Evolutionary conservation across 2,113 vertebrate species (phyloP).

Genomic region (Cyanoramphus novaezelandiae): DNA sequence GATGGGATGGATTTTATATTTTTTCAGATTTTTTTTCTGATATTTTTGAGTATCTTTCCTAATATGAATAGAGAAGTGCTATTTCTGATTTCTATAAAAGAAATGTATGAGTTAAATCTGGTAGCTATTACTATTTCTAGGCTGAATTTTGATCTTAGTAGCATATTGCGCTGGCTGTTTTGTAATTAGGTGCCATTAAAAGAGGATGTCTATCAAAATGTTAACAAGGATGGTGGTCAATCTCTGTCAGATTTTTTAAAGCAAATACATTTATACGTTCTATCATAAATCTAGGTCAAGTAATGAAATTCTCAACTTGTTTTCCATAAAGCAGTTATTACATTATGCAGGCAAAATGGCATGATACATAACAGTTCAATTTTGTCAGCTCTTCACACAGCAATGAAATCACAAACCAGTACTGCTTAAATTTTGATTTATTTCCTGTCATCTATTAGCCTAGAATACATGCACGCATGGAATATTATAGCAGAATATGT

Average conservation of each 20-base stretch:
- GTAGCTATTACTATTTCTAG: slow-evolving; percentile 33
- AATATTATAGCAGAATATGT: background rate
- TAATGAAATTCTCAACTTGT: slow-evolving; percentile 50
- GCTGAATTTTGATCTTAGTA: slow-evolving; percentile 28
- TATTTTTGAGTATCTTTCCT: background rate
- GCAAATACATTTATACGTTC: slow-evolving; percentile 45
- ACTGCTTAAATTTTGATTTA: slow-evolving; percentile 6
- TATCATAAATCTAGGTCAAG: slow-evolving; percentile 48
- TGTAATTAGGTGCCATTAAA: slow-evolving; percentile 47
- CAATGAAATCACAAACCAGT: slow-evolving; percentile 6
- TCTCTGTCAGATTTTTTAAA: slow-evolving; percentile 57
- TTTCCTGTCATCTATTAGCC: background rate
- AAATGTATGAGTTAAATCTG: slow-evolving; percentile 35
- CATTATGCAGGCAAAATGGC: slow-evolving; percentile 39
- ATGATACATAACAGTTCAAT: slow-evolving; percentile 26
- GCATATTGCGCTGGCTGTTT: background rate
- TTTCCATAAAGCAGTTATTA: slow-evolving; percentile 39
- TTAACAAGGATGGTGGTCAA: slow-evolving; percentile 28
- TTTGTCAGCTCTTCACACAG: background rate
- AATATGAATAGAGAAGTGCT: slow-evolving; percentile 6
- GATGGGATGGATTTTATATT: background rate
- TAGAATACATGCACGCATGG: background rate
- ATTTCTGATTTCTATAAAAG: slow-evolving; percentile 28
- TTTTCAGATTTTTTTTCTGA: background rate
- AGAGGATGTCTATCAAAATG: slow-evolving; percentile 39